Percentiles rank a stretch among this genome's conserved stretches.
Evolutionary conservation across 2,797 vertebrate species (phyloP).

Genomic region (Enteromius fasciolatus): DNA sequence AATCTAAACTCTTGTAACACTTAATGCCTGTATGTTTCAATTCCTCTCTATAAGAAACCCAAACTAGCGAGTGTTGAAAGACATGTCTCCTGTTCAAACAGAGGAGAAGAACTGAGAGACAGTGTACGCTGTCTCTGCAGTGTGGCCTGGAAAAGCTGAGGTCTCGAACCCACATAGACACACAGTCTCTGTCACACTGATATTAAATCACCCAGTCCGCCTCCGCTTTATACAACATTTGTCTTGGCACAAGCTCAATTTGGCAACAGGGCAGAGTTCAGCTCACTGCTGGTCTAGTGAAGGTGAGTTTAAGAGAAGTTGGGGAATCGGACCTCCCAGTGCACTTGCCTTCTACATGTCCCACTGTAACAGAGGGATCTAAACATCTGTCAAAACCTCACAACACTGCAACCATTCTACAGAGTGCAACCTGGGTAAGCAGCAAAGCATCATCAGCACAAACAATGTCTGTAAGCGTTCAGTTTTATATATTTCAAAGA

Average conservation of each 20-base stretch:
- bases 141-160: constrained; percentile 41
- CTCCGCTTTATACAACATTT: constrained; percentile 64
- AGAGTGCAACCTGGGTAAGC: constrained; percentile 52
- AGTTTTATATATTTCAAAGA: constrained; percentile 52
- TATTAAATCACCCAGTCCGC: constrained; percentile 60
- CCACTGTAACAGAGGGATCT: constrained; percentile 49
- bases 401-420: constrained; percentile 68
- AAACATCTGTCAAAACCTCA: constrained; percentile 63
- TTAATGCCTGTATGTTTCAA: constrained; percentile 30
- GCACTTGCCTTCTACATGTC: constrained; percentile 41
- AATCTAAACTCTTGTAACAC: constrained; percentile 23
- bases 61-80: constrained; percentile 51
- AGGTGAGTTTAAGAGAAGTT: constrained; percentile 52
- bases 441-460: constrained; percentile 24
- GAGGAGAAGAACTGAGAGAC: constrained; percentile 50
- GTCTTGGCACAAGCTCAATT: constrained; percentile 63
- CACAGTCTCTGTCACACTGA: constrained; percentile 61
- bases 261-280: constrained; percentile 50
- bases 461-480: constrained; percentile 43
- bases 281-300: constrained; percentile 49
- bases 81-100: constrained; percentile 46
- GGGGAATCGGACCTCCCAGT: constrained; percentile 42
- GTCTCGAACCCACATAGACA: constrained; percentile 42
- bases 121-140: constrained; percentile 47
- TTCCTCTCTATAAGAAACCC: constrained; percentile 45